These are phyloP conservation scores for Parnassius smintheus DNA, from an alignment of 2,888 invertebrate genomes.

Conservation along the genomic window DNA sequence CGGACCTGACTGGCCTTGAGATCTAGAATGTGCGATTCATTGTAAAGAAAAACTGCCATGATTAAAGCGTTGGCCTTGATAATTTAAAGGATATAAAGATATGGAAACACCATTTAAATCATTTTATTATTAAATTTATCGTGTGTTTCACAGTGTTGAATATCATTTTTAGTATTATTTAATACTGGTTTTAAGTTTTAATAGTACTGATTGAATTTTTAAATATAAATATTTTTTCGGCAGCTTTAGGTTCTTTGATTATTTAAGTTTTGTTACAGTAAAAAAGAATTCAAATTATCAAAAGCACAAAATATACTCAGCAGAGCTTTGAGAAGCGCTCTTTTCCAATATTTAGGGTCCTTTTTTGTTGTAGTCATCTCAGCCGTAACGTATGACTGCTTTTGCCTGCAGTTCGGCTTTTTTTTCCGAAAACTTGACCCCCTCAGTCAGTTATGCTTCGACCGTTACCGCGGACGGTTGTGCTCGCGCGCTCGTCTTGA, in stretches of 20 bases:
- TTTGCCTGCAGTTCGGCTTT: slow-evolving; percentile 65
- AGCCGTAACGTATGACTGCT: slow-evolving; percentile 76
- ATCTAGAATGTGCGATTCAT: slow-evolving; percentile 52
- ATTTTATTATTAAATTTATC: background rate
- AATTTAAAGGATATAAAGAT: slow-evolving; percentile 28
- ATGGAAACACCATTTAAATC: slow-evolving; percentile 19
- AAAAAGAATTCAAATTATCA: background rate
- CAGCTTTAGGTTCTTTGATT: too few species aligned
- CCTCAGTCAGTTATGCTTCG: slow-evolving; percentile 73
- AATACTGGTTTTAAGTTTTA: too few species aligned
- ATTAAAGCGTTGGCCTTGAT: slow-evolving; percentile 21
- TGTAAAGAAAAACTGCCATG: slow-evolving; percentile 40
- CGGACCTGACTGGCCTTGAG: slow-evolving; percentile 69
- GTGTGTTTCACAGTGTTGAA: too few species aligned
- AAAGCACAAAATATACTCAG: background rate
- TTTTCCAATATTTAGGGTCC: slow-evolving; percentile 71
- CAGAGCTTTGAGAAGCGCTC: slow-evolving; percentile 36
- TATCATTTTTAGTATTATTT: too few species aligned
- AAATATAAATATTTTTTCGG: too few species aligned
- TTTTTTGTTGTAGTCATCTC: slow-evolving; percentile 79
- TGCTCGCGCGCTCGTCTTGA: slow-evolving; percentile 57
- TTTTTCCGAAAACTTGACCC: slow-evolving; percentile 74
- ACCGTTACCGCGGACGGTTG: slow-evolving; percentile 73
- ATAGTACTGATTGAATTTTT: too few species aligned
- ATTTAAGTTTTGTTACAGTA: background rate